Percentiles rank a stretch among this genome's conserved stretches.
These are phyloP conservation scores for Drosophila albomicans DNA, from an alignment of 1,140 invertebrate species.

Conservation along the genomic window DNA sequence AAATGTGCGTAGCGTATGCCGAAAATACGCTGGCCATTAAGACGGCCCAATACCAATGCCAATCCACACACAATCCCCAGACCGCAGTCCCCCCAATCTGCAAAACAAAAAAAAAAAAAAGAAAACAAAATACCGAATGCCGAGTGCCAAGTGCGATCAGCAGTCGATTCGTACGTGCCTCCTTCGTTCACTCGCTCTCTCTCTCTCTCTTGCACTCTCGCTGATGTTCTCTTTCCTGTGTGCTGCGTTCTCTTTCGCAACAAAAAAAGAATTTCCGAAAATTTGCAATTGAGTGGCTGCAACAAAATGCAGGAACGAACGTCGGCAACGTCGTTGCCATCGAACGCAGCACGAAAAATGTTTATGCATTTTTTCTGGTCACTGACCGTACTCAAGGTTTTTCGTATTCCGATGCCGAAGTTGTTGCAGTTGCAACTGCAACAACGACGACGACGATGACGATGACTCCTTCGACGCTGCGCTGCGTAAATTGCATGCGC, in stretches of 20 bases:
- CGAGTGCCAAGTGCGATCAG: conserved; percentile 42
- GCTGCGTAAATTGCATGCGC: conserved; percentile 82
- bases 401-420: conserved; percentile 62
- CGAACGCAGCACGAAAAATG: conserved; percentile 71
- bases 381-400: conserved; percentile 83
- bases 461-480: conserved; percentile 64
- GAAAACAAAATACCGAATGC: conserved; percentile 4
- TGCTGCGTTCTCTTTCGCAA: conserved; percentile 14
- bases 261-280: conserved; percentile 73
- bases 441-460: neutral
- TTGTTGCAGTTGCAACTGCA: conserved; percentile 1
- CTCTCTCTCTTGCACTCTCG: neutral
- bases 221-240: no score
- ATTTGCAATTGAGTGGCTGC: conserved; percentile 79
- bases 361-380: conserved; percentile 83
- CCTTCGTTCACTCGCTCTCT: conserved; percentile 3
- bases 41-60: conserved; percentile 36
- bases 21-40: conserved; percentile 79
- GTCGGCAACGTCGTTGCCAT: conserved; percentile 26
- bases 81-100: conserved; percentile 21
- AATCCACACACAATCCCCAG: conserved; percentile 13
- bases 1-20: conserved; percentile 80
- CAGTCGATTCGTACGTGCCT: conserved; percentile 50
- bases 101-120: neutral
- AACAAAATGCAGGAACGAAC: conserved; percentile 20